Conservation (phyloP, 2,113 vertebrate species). For the Hucho hucho region DNA sequence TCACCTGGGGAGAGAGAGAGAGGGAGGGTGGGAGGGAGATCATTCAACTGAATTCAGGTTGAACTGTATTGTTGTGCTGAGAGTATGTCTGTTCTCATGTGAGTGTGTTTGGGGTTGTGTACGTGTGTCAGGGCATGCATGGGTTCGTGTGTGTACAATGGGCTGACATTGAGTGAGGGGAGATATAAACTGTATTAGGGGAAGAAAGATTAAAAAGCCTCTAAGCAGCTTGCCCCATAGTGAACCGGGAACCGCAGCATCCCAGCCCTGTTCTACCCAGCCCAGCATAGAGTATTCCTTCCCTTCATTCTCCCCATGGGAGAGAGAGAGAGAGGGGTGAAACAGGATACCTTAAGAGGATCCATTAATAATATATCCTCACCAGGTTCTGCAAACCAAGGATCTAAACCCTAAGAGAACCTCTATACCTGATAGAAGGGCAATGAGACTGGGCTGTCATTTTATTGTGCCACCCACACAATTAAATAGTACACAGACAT, state of each 20-base stretch:
- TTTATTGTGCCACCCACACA: not conserved
- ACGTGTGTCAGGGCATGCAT: not conserved
- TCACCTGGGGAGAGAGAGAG: slow-evolving; percentile 70
- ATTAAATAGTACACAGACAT: no score
- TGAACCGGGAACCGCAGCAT: slow-evolving; percentile 21
- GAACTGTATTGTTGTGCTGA: not conserved
- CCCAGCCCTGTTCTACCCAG: not conserved
- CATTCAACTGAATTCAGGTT: not conserved
- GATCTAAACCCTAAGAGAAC: no score
- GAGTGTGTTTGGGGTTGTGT: slow-evolving; percentile 7
- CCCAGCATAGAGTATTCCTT: not conserved
- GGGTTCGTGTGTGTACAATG: slow-evolving; percentile 5
- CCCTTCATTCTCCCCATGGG: slow-evolving; percentile 1
- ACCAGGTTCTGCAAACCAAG: slow-evolving; percentile 25
- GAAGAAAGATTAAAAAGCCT: not conserved
- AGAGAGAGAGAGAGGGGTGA: slow-evolving; percentile 36
- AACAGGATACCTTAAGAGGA: slow-evolving; percentile 51
- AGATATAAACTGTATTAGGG: not conserved
- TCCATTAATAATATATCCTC: slow-evolving; percentile 64
- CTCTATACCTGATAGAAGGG: not conserved
- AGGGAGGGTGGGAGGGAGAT: no score
- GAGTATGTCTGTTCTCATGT: not conserved
- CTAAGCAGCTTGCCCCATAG: slow-evolving; percentile 15
- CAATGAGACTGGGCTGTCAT: slow-evolving; percentile 1
- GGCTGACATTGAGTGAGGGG: not conserved